Percentiles rank a stretch among this genome's conserved stretches.
Conservation (phyloP, 2,797 vertebrate species). For the Glyptemys insculpta region DNA sequence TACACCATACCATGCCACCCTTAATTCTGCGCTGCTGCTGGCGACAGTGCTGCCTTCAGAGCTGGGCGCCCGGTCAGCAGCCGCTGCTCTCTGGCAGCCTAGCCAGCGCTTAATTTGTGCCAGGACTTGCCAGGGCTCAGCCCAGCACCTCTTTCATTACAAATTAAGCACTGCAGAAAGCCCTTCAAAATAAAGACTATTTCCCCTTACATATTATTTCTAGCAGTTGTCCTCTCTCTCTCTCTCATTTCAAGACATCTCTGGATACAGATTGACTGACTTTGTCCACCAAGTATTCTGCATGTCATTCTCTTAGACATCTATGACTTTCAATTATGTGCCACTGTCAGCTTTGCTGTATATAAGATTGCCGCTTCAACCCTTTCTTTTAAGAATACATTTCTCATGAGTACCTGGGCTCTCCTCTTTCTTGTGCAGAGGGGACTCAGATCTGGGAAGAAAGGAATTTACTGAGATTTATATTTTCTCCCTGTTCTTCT, state of each 20-base stretch:
- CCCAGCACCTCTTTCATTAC: neutral
- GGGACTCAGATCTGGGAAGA: slow-evolving; percentile 26
- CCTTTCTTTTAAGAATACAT: neutral
- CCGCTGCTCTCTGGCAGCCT: too few species aligned
- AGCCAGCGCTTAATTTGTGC: neutral
- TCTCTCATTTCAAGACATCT: neutral
- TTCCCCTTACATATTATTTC: neutral
- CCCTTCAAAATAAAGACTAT: neutral
- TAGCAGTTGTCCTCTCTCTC: neutral
- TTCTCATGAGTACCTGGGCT: neutral
- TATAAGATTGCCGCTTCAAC: neutral
- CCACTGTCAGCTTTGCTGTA: neutral
- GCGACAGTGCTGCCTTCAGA: too few species aligned
- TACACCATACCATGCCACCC: too few species aligned
- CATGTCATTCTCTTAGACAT: neutral
- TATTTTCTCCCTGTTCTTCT: slow-evolving; percentile 28
- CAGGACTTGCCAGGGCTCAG: neutral
- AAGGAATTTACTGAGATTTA: slow-evolving; percentile 22
- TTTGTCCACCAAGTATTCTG: neutral
- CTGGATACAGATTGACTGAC: neutral
- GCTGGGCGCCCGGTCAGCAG: too few species aligned
- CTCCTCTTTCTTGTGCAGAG: neutral
- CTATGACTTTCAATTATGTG: neutral
- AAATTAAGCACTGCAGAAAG: neutral
- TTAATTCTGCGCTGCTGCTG: too few species aligned